phyloP scores from a whole-genome alignment of 2,797 vertebrate genomes.

The Scolopax bukidnonensis region DNA sequence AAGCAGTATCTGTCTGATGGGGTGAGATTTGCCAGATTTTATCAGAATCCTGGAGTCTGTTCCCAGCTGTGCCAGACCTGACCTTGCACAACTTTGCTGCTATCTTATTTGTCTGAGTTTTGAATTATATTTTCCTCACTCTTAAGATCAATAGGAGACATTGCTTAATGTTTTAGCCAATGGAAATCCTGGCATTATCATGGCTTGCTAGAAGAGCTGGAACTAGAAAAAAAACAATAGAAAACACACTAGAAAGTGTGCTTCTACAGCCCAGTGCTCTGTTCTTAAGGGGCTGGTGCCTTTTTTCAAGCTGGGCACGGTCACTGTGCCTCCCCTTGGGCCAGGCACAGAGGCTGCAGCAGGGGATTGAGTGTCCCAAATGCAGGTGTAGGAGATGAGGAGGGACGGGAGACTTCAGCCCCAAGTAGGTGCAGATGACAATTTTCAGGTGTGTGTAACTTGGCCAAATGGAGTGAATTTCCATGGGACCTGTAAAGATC shows the following conservation, averaged over 20 bases:
- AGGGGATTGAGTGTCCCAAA: neutral
- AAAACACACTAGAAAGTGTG: fast-evolving
- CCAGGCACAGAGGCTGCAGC: fast-evolving
- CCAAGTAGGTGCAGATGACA: neutral
- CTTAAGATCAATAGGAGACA: neutral
- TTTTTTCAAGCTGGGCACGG: neutral
- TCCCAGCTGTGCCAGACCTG: neutral
- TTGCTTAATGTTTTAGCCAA: neutral
- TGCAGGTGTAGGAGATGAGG: neutral
- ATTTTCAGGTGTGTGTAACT: neutral
- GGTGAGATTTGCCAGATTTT: neutral
- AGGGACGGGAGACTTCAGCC: neutral
- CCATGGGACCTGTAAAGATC: neutral
- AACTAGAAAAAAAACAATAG: neutral
- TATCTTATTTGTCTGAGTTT: neutral
- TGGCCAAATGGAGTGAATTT: neutral
- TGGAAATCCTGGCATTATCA: fast-evolving
- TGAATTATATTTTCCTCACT: neutral
- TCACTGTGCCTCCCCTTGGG: neutral
- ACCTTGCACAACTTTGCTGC: neutral
- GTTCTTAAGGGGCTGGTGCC: neutral
- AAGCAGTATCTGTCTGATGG: neutral
- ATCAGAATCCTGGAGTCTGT: neutral
- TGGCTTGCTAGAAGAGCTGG: neutral
- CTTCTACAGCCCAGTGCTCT: neutral